Conservation (phyloP, 2,888 invertebrate genomes). For the Tupiocoris notatus region DNA sequence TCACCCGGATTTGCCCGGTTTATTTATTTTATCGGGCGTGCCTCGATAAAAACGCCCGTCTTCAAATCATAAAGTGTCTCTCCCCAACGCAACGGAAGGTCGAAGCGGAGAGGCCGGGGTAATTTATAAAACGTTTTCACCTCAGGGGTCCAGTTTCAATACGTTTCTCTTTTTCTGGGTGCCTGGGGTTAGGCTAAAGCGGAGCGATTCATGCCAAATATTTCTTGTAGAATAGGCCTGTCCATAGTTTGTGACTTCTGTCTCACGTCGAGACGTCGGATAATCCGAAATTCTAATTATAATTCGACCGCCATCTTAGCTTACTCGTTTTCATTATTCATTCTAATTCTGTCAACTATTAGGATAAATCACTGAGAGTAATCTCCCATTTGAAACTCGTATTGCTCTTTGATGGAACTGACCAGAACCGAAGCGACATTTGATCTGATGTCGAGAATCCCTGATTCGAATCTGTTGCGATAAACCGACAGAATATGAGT, state of each 20-base stretch:
- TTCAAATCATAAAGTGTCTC: conserved; percentile 35
- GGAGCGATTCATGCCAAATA: conserved; percentile 29
- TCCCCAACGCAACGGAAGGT: background rate
- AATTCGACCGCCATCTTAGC: background rate
- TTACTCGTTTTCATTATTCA: no score
- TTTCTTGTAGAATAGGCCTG: background rate
- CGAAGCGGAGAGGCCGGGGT: background rate
- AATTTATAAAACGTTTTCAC: conserved; percentile 20
- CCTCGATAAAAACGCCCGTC: conserved; percentile 33
- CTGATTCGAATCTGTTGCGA: no score
- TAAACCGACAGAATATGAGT: no score
- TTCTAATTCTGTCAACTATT: no score
- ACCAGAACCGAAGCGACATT: no score
- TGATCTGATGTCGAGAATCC: no score
- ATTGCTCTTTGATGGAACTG: no score
- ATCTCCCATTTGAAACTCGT: no score
- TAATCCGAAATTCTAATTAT: background rate
- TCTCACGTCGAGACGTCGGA: background rate
- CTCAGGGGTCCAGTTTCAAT: background rate
- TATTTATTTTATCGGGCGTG: conserved; percentile 28
- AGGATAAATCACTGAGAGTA: no score
- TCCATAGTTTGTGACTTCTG: background rate
- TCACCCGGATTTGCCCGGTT: conserved; percentile 19
- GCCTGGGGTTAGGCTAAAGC: background rate
- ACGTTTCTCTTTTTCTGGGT: conserved; percentile 13